A percentile compares a stretch with the other conserved stretches of the same genome.
These are phyloP conservation scores for Polydrusus tereticollis DNA, from an alignment of 2,888 invertebrate species.

Conservation along the genomic window DNA sequence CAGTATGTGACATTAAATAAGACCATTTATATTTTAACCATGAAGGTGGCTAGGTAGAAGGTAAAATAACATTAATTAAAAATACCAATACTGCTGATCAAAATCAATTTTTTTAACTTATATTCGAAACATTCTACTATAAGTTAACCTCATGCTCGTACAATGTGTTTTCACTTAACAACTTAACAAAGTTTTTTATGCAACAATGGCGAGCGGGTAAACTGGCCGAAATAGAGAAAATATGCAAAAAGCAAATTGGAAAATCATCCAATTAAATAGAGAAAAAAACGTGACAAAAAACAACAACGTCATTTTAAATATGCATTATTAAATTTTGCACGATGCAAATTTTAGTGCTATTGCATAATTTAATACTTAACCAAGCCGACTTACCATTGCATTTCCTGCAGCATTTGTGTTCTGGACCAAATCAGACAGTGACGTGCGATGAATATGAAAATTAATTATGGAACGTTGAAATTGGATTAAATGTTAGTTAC, in stretches of 20 bases:
- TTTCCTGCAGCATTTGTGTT: conserved; percentile 11
- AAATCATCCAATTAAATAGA: conserved; percentile 41
- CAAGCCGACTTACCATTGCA: conserved; percentile 24
- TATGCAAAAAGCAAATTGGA: conserved; percentile 39
- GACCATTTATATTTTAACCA: too few relatives aligned
- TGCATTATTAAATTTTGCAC: conserved; percentile 44
- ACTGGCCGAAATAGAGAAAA: conserved; percentile 14
- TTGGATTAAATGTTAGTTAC: neutral
- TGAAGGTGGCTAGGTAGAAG: too few relatives aligned
- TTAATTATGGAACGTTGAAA: neutral
- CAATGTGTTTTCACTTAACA: conserved; percentile 18
- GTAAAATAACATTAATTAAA: too few relatives aligned
- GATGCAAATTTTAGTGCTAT: conserved; percentile 41
- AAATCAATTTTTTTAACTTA: too few relatives aligned
- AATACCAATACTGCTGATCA: too few relatives aligned
- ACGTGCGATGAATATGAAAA: neutral
- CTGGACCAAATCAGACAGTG: conserved; percentile 17
- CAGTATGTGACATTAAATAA: too few relatives aligned
- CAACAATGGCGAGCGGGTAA: neutral
- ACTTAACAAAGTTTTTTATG: conserved; percentile 16
- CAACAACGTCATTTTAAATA: conserved; percentile 30
- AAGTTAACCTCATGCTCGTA: too few relatives aligned
- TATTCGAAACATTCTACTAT: too few relatives aligned
- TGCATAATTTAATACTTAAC: conserved; percentile 44
- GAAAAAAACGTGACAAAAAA: conserved; percentile 40